These are phyloP conservation scores for Meandrina meandrites DNA, from an alignment of 92 coral and sea anemone genomes.

Conservation along the genomic window DNA sequence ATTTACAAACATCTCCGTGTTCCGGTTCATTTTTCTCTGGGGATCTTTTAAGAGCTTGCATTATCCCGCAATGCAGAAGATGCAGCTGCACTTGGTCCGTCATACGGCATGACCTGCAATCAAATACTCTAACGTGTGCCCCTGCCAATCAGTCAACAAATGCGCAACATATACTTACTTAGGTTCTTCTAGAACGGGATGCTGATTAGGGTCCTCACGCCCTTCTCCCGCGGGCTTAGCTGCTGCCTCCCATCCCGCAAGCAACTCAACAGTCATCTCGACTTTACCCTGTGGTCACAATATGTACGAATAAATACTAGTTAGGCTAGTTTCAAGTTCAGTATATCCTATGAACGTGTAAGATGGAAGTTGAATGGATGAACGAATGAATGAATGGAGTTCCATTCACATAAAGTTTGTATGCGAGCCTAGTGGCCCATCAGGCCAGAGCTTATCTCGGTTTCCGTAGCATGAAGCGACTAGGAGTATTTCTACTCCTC, in stretches of 20 bases:
- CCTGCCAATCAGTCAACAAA: background rate
- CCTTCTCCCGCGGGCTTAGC: slow-evolving; percentile 88
- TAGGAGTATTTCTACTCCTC: too few species aligned
- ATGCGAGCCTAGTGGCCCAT: too few species aligned
- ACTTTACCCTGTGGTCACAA: slow-evolving; percentile 81
- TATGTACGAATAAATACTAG: background rate
- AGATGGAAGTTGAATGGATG: too few species aligned
- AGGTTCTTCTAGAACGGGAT: slow-evolving; percentile 88
- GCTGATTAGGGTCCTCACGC: slow-evolving; percentile 93
- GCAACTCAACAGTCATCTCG: slow-evolving; percentile 92
- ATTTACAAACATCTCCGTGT: too few species aligned
- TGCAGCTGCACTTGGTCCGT: background rate
- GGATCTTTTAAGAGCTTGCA: background rate
- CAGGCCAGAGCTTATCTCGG: too few species aligned
- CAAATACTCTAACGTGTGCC: background rate
- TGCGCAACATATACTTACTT: slow-evolving; percentile 62
- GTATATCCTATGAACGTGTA: background rate
- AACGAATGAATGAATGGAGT: too few species aligned
- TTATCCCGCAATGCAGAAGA: background rate
- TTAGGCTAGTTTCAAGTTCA: background rate
- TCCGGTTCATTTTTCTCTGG: too few species aligned
- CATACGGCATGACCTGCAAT: background rate
- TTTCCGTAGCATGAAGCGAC: too few species aligned
- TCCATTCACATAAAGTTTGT: too few species aligned
- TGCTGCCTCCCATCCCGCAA: slow-evolving; percentile 63